Evolutionary conservation across 2,113 vertebrate species (phyloP), one percentile per base, ranked within the genome.

Genomic region (Sula dactylatra): DNA sequence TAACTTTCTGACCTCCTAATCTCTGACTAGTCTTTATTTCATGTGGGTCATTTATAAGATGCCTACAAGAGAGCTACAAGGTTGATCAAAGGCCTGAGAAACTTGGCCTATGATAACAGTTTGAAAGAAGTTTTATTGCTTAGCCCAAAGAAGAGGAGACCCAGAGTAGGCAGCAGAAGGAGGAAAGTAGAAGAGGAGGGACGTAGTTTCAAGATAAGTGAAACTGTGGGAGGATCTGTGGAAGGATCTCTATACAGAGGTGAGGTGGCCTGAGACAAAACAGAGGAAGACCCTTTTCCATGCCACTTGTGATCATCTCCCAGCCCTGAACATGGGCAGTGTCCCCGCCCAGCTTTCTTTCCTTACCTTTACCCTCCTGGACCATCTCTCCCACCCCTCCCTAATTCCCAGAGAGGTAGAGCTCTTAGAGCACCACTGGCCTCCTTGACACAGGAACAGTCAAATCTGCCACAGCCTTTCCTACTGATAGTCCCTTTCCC

Each of bases 371-470:
- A 66, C 16, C 10, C 26, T 62, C 27, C 56, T 38, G 16, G 56
- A 45, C 13, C 29, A 71, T 31, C 21, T 64, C 18, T 86, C 44
- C 19, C 20, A 82, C n/a, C 20, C 20, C 14, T 73, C 9, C 21
- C 17, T 54, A 44, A 16, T 2, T 69, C 34, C 4, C 0, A 0
- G 26, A 40, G 31, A 77, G 8, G 4, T 2, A 40, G 16, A 84
- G 24, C 5, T 86, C 67, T 65, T 2, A 77, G 47, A 58, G 34
- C 27, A 71, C 16, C 22, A 24, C 29, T 76, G 49, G 4, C 5
- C 4, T 31, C 8, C 17, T 49, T 38, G 36, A 52, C 21, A 54
- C 8, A 32, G 47, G 6, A 93, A 71, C 21, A 84, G 24, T 7
- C n/a, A 70, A 50, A 58, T 66, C 80, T 18, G 40, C 21, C 17